Percentiles rank a stretch among this genome's conserved stretches.
Conservation (phyloP, 1,140 invertebrate species). For the Bombus vancouverensis region DNA sequence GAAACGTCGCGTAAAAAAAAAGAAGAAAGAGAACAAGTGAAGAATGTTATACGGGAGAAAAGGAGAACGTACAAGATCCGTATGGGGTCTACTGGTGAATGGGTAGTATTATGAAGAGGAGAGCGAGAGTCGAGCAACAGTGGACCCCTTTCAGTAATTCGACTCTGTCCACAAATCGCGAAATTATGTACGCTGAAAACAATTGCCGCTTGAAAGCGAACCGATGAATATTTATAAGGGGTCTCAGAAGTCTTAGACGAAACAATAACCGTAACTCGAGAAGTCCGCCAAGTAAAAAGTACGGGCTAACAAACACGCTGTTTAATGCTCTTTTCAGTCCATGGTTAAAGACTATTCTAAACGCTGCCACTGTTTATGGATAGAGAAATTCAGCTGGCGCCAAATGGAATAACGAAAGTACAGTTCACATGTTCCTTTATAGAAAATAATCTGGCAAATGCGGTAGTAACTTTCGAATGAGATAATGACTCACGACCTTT, state of each 20-base stretch:
- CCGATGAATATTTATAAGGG: constrained; percentile 45
- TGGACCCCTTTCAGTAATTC: constrained; percentile 53
- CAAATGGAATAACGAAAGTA: not conserved
- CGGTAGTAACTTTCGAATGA: not conserved
- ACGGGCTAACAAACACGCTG: constrained; percentile 1
- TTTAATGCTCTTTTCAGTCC: constrained; percentile 3
- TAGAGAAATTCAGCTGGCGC: not conserved
- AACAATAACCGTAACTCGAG: constrained; percentile 45
- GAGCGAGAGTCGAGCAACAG: constrained; percentile 2
- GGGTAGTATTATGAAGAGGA: constrained; percentile 26
- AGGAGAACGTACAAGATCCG: not conserved
- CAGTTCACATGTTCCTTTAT: not conserved
- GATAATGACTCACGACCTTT: not conserved
- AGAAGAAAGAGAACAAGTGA: not conserved
- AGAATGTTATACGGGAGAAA: not conserved
- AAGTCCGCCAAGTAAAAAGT: constrained; percentile 24
- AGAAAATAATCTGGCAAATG: not conserved
- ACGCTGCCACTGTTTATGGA: not conserved
- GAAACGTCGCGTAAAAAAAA: not conserved
- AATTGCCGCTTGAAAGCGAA: constrained; percentile 41
- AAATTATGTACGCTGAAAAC: constrained; percentile 46
- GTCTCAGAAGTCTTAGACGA: constrained; percentile 37
- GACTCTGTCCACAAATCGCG: constrained; percentile 47
- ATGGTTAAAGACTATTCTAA: not conserved
- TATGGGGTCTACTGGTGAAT: constrained; percentile 25